Base-by-base conservation (phyloP, 2,888 invertebrate species). In the Sinohyriopsis cumingii region DNA sequence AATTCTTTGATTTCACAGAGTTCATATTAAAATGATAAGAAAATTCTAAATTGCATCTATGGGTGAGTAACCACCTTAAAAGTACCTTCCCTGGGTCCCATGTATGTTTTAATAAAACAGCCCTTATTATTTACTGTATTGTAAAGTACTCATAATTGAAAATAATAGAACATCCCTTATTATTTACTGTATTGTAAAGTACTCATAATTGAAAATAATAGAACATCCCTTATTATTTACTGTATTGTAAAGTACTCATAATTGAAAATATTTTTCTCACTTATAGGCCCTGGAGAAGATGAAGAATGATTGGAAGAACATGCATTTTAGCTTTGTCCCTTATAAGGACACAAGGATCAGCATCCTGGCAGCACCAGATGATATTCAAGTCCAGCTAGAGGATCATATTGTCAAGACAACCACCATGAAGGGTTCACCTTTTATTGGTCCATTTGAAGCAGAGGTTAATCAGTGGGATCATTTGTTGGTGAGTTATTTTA, bases 351-450 rank as follows among this genome's bases (percentile, higher is more conserved):
- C 87, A 7, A 86, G 82, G 1, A 76, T 89, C 57, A 84, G 82
- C 66, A 88, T 90, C 54, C 77, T 90, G 68, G 80, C 87, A 7
- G 84, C 89, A 15, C 86, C 89, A 65, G 90, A 90, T 77, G 89
- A 89, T 75, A 83, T 90, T 53, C 89, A 89, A 79, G 88, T 88
- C 24, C 73, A 89, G 22, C 77, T 90, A 25, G 90, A 90, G 54
- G 90, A 90, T 69, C 90, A 90, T 74, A 87, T 88, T 64, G 89
- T 90, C 61, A 89, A 89, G 79, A 89, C 89, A 54, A 87, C 88
- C 70, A 89, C 89, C 7, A 89, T 90, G 89, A 89, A 89, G 73
- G 88, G 88, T 28, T 90, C 90, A 12, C 88, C 89, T 25, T 89
- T 89, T 80, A 87, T 89, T 77, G 86, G 86, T 57, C 88, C 89